These are phyloP conservation scores for Diplazon laetatorius DNA, from an alignment of 2,888 invertebrate genomes.

Conservation along the genomic window DNA sequence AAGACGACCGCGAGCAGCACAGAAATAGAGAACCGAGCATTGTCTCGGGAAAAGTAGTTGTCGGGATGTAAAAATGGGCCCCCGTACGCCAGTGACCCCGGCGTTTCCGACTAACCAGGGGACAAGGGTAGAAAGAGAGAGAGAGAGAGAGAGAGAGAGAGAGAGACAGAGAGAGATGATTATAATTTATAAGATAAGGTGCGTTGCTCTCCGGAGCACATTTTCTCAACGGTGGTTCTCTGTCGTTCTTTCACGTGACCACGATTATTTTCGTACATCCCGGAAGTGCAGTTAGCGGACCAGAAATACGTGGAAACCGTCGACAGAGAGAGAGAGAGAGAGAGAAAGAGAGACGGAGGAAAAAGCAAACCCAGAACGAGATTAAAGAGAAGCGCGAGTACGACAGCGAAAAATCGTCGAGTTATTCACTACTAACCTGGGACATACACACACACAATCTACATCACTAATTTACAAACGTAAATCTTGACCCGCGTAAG, in stretches of 20 bases:
- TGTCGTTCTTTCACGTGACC: conserved; percentile 32
- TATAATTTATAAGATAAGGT: conserved; percentile 28
- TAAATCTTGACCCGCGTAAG: conserved; percentile 29
- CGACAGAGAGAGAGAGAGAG: conserved; percentile 9
- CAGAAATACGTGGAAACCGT: conserved; percentile 32
- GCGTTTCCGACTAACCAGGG: conserved; percentile 29
- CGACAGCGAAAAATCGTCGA: conserved; percentile 31
- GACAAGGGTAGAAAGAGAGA: neutral
- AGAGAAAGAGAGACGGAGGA: neutral
- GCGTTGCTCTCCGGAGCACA: conserved; percentile 30
- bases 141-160: neutral
- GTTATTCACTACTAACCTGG: conserved; percentile 18
- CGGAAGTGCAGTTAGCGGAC: conserved; percentile 50
- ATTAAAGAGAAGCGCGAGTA: conserved; percentile 1
- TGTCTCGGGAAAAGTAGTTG: conserved; percentile 49
- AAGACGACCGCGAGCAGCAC: conserved; percentile 14
- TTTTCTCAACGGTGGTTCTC: conserved; percentile 5
- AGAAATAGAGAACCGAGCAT: conserved; percentile 36
- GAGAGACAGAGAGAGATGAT: neutral
- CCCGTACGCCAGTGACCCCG: conserved; percentile 34
- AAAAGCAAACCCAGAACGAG: neutral
- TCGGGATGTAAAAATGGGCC: conserved; percentile 46
- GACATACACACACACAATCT: conserved; percentile 15
- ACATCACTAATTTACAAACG: conserved; percentile 40
- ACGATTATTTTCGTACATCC: conserved; percentile 44